Conservation (phyloP, 1,140 invertebrate species). For the Bombyx mandarina region DNA sequence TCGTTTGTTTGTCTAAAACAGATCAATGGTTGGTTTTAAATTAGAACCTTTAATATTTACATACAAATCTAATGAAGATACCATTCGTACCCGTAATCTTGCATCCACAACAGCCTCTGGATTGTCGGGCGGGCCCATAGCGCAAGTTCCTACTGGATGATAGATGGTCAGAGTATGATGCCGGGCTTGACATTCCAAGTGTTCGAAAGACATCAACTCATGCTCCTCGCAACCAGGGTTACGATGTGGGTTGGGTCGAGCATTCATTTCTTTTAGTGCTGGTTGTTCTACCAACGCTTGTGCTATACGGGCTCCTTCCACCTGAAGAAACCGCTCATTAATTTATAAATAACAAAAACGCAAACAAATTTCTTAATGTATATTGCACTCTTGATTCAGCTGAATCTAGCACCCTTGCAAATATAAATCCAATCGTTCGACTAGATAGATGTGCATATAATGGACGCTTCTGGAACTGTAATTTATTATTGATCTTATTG, state of each 20-base stretch:
- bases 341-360: no score
- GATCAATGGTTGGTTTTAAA: no score
- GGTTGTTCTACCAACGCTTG: conserved; percentile 75
- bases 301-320: conserved; percentile 80
- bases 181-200: conserved; percentile 65
- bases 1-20: no score
- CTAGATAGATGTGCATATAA: no score
- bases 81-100: conserved; percentile 33
- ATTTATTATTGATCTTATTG: no score
- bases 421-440: no score
- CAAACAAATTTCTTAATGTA: no score
- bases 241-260: conserved; percentile 73
- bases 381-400: no score
- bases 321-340: conserved; percentile 54
- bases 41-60: no score
- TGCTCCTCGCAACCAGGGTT: conserved; percentile 74
- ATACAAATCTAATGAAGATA: not conserved
- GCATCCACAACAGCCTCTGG: conserved; percentile 71
- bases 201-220: conserved; percentile 74
- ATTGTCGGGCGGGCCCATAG: conserved; percentile 73
- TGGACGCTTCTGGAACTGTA: no score
- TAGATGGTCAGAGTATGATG: conserved; percentile 65
- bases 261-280: conserved; percentile 75
- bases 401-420: no score
- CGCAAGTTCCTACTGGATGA: conserved; percentile 73